phyloP scores from a whole-genome alignment of 2,113 vertebrate genomes.

The Coturnix japonica region DNA sequence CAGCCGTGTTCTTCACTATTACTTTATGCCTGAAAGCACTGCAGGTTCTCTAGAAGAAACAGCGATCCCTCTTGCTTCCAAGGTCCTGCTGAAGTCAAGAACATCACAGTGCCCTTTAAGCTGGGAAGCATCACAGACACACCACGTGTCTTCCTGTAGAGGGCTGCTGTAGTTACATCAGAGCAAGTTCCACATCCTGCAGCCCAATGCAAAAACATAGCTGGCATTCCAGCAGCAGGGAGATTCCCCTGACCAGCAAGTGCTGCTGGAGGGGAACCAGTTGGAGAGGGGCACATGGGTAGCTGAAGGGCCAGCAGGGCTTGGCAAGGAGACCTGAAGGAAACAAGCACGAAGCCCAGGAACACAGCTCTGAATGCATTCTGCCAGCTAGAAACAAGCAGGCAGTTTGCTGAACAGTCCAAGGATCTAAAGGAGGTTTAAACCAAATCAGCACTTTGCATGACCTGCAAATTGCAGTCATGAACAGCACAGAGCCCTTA shows the following conservation, averaged over 20 bases:
- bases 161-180: background rate
- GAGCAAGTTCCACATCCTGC: background rate
- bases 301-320: background rate
- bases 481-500: background rate
- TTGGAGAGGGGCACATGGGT: background rate
- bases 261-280: background rate
- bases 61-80: fast-evolving
- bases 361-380: background rate
- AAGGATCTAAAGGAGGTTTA: background rate
- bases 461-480: background rate
- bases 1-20: background rate
- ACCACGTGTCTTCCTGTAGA: background rate
- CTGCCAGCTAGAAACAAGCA: background rate
- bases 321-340: background rate
- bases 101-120: background rate
- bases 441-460: background rate
- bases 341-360: background rate
- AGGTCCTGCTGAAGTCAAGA: background rate
- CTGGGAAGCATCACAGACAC: background rate
- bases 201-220: background rate
- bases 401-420: background rate
- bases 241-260: background rate
- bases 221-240: background rate
- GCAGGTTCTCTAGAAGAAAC: background rate
- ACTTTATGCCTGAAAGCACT: background rate